These are phyloP conservation scores for Cotesia vestalis DNA, from an alignment of 1,140 invertebrate species.

Conservation along the genomic window DNA sequence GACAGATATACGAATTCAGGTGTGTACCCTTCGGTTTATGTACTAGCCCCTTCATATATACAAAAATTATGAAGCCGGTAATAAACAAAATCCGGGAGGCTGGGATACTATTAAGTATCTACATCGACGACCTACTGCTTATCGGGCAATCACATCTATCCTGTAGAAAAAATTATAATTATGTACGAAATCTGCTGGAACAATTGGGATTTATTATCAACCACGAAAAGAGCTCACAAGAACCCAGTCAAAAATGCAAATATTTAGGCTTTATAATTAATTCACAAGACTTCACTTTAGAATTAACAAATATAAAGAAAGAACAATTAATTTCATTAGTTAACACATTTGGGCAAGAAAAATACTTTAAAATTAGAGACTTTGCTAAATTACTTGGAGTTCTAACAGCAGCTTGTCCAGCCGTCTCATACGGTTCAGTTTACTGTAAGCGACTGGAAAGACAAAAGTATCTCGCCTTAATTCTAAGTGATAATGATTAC, in stretches of 20 bases:
- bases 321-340: conserved; percentile 1
- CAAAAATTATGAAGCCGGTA: conserved; percentile 21
- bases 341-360: neutral
- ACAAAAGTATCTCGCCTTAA: conserved; percentile 16
- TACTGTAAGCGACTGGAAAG: conserved; percentile 12
- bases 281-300: conserved; percentile 9
- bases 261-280: conserved; percentile 21
- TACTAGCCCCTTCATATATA: conserved; percentile 15
- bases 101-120: neutral
- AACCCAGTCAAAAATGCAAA: conserved; percentile 8
- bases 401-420: conserved; percentile 13
- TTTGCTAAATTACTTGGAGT: conserved; percentile 1
- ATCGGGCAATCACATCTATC: neutral
- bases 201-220: conserved; percentile 22
- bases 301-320: conserved; percentile 3
- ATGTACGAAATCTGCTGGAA: neutral
- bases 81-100: neutral
- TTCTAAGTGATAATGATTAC: conserved; percentile 1
- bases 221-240: conserved; percentile 12
- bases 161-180: neutral
- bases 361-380: neutral
- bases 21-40: conserved; percentile 18
- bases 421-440: conserved; percentile 10
- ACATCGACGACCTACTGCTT: conserved; percentile 12
- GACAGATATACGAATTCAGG: conserved; percentile 12